These are phyloP conservation scores for Periplaneta americana DNA, from an alignment of 1,140 invertebrate species.

Conservation along the genomic window DNA sequence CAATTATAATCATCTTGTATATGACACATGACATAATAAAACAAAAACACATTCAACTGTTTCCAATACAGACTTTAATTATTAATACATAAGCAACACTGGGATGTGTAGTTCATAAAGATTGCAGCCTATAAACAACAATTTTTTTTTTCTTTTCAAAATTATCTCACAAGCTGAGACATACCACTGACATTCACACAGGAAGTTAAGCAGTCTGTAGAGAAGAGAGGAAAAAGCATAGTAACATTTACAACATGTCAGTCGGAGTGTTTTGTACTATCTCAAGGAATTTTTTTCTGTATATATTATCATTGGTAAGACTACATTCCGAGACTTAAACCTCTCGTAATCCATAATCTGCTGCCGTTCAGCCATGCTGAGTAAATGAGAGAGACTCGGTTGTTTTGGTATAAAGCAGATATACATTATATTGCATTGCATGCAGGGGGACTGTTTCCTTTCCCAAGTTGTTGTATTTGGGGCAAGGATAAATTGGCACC, in stretches of 20 bases:
- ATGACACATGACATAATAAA: too few relatives aligned
- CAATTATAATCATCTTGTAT: too few relatives aligned
- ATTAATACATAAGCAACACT: conserved; percentile 17
- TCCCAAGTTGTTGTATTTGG: background rate
- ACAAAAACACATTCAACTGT: background rate
- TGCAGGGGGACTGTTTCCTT: background rate
- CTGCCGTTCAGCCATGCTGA: background rate
- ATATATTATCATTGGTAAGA: conserved; percentile 14
- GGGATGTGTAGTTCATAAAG: conserved; percentile 8
- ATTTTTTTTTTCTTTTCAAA: conserved; percentile 7
- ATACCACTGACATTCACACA: conserved; percentile 12
- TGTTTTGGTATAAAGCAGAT: conserved; percentile 17
- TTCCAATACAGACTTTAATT: conserved; percentile 18
- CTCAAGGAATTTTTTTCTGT: conserved; percentile 15
- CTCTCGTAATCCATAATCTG: conserved; percentile 1
- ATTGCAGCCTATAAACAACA: conserved; percentile 17
- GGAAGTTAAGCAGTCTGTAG: conserved; percentile 1
- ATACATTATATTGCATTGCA: conserved; percentile 11
- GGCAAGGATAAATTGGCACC: conserved; percentile 15
- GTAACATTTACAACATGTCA: conserved; percentile 16
- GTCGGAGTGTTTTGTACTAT: conserved; percentile 20
- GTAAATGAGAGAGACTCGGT: background rate
- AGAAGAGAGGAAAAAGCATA: background rate
- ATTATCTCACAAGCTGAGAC: conserved; percentile 4
- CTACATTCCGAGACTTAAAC: background rate